Percentiles rank a stretch among this genome's conserved stretches.
Conservation (phyloP, 2,888 invertebrate species). For the Eurois occulta region DNA sequence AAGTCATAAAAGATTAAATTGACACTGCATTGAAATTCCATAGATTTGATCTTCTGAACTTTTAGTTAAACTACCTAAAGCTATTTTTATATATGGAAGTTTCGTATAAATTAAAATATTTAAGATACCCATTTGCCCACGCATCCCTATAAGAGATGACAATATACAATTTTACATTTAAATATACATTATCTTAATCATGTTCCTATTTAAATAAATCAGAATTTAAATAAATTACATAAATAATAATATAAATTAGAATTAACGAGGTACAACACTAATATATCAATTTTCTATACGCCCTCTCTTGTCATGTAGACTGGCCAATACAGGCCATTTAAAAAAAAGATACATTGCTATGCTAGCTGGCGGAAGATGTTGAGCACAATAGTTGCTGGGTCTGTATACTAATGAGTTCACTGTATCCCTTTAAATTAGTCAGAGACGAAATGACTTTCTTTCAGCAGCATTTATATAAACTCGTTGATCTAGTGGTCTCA, state of each 20-base stretch:
- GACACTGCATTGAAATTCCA: slow-evolving; percentile 6
- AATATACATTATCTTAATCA: slow-evolving; percentile 49
- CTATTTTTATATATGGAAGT: slow-evolving; percentile 6
- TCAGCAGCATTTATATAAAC: too few species aligned
- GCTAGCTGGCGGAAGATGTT: not conserved
- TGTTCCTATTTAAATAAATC: slow-evolving; percentile 48
- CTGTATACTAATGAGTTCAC: not conserved
- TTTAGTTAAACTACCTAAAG: not conserved
- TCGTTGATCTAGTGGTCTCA: too few species aligned
- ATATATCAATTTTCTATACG: slow-evolving; percentile 49
- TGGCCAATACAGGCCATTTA: not conserved
- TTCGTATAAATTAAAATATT: slow-evolving; percentile 42
- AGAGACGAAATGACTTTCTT: too few species aligned
- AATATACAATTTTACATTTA: slow-evolving; percentile 29
- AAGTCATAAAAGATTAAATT: slow-evolving; percentile 19
- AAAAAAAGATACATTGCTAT: slow-evolving; percentile 7
- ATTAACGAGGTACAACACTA: slow-evolving; percentile 35
- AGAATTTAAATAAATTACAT: slow-evolving; percentile 46
- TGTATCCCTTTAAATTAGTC: too few species aligned
- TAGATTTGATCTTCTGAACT: slow-evolving; percentile 29
- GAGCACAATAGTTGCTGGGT: not conserved
- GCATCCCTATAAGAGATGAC: slow-evolving; percentile 8
- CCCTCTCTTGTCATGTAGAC: slow-evolving; percentile 24
- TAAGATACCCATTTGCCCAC: slow-evolving; percentile 31
- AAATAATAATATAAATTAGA: slow-evolving; percentile 41